Evolutionary conservation across 2,113 vertebrate species (phyloP), one percentile per base, ranked within the genome.

Genomic region (Lonchura striata): DNA sequence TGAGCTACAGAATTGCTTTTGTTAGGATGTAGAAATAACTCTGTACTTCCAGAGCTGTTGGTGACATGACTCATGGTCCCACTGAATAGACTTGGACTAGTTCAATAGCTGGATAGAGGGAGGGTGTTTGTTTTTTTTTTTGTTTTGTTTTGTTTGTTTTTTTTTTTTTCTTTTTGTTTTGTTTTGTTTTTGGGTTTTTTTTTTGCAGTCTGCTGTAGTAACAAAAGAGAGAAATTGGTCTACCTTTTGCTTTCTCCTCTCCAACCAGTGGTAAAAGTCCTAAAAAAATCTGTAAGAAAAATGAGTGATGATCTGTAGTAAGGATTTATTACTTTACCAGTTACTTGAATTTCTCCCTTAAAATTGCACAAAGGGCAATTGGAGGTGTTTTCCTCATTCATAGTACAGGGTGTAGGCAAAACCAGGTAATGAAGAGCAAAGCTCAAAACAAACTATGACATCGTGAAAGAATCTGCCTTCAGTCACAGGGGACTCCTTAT

Each of bases 261-360:
- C 47, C 82, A 95, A 59, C 24, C 22, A 42, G 24, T 65, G 69
- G 47, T 65, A 84, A 85, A 82, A 88, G 15, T 82, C 60, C 68
- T 81, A 63, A 72, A 71, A 46, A 72, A 47, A 78, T 65, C 91
- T 3, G 39, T 54, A 64, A 68, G 56, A 88, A 93, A 96, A 94
- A 78, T 70, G 77, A 93, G 78, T 86, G 90, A 92, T 94, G 94
- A 97, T 69, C 71, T 88, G 88, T 17, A n/a, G 49, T 77, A 60
- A 88, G 53, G 88, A 94, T 90, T 96, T 96, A 95, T 96, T 88
- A 49, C 64, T 92, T 91, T 87, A 75, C 70, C 64, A 56, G 72
- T 88, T 94, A 75, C 94, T 95, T 78, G 78, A 91, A 93, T 94
- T 93, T 96, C 78, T 93, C 90, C 44, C 94, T 64, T 23, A 33